A percentile compares a stretch with the other conserved stretches of the same genome.
Conservation (phyloP, 2,797 vertebrate species). For the Petrocephalus sullivani region DNA sequence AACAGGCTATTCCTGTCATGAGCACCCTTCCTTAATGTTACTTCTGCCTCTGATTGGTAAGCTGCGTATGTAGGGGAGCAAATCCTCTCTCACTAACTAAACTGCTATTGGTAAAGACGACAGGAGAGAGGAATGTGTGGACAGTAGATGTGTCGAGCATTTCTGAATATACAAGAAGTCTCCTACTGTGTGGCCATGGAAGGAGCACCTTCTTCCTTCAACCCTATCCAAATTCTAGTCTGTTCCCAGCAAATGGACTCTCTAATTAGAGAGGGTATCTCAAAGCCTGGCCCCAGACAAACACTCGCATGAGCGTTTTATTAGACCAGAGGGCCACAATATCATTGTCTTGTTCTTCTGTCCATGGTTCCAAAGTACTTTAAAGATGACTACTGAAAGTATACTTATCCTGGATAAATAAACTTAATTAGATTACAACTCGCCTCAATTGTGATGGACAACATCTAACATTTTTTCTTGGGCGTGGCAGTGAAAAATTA, state of each 20-base stretch:
- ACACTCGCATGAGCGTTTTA: not conserved
- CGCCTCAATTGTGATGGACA: not conserved
- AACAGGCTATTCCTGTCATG: not conserved
- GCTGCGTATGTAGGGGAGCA: not conserved
- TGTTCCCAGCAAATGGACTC: not conserved
- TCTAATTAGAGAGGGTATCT: slow-evolving; percentile 4
- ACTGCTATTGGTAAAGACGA: not conserved
- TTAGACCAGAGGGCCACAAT: not conserved
- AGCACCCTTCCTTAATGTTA: not conserved
- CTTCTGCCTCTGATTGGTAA: not conserved
- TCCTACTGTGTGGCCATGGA: not conserved
- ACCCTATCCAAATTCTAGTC: not conserved
- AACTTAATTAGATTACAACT: not conserved
- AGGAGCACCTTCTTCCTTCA: not conserved
- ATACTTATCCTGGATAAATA: not conserved
- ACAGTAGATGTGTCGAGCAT: not conserved
- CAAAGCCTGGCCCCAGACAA: not conserved
- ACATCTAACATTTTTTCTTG: not conserved
- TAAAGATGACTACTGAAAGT: not conserved
- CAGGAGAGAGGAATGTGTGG: not conserved
- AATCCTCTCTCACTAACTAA: not conserved
- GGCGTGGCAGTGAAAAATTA: not conserved
- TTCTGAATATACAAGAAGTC: slow-evolving; percentile 18
- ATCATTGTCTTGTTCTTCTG: not conserved
- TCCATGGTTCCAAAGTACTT: not conserved